Conservation (phyloP, 2,888 invertebrate species). For the Sisyra nigra region DNA sequence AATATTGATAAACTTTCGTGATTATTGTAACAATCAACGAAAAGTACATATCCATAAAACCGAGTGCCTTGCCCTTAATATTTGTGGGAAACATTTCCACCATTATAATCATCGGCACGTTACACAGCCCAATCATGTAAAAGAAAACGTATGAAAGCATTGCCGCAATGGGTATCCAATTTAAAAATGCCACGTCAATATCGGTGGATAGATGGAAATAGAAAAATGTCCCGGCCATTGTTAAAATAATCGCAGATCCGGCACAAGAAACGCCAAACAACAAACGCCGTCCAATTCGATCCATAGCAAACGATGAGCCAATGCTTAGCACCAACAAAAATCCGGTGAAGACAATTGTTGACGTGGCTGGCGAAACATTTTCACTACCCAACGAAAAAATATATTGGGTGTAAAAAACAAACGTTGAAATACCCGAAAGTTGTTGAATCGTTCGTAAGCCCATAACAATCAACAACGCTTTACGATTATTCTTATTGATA, state of each 20-base stretch:
- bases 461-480: conserved; percentile 5
- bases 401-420: conserved; percentile 8
- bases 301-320: conserved; percentile 9
- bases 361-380: conserved; percentile 13
- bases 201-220: background rate
- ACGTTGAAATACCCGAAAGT: conserved; percentile 4
- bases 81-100: conserved; percentile 7
- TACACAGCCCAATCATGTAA: conserved; percentile 1
- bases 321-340: conserved; percentile 20
- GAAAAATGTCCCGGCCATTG: conserved; percentile 3
- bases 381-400: conserved; percentile 16
- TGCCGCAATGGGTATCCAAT: conserved; percentile 3
- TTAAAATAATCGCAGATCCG: background rate
- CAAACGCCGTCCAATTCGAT: conserved; percentile 22
- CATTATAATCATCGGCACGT: conserved; percentile 3
- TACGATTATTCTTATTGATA: conserved; percentile 6
- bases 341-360: conserved; percentile 23
- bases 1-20: conserved; percentile 5
- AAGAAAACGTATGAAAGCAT: conserved; percentile 1
- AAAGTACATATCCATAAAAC: conserved; percentile 7
- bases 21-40: background rate
- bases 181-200: background rate
- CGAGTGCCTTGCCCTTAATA: conserved; percentile 5
- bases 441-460: conserved; percentile 8
- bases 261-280: conserved; percentile 22